Base-by-base conservation (phyloP, 2,888 invertebrate species). In the Hydropsyche betteni region DNA sequence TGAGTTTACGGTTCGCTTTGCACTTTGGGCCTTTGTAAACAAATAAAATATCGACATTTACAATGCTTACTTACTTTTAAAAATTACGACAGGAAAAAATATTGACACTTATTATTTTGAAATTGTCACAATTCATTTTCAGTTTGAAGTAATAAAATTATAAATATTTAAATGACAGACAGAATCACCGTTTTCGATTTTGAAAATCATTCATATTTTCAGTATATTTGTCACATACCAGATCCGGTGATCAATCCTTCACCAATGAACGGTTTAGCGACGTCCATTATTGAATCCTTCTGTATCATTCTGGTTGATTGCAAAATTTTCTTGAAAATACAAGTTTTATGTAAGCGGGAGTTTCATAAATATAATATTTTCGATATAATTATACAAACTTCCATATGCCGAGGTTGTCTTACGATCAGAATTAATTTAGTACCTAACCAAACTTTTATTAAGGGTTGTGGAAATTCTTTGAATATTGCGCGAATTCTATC, bases 181-280 rank as follows among this genome's bases (percentile, higher is more conserved):
- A 24, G 2, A 24, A 24, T 24, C 24, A 24, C 24, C 24, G 2
- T 24, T 24, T 2, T 24, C 24, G 24, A 24, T 24, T 24, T 24
- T 24, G 24, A 24, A 24, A 24, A 24, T 24, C 2, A 24, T 24
- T 24, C 24, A 24, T 24, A 24, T 24, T 24, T 24, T 24, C 24
- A 24, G 24, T 24, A 24, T 44, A 44, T 44, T 44, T 44, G 6
- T 44, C 44, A 10, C 44, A 8, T 68, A 76, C 76, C 76, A 6
- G 53, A 55, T 68, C 76, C 76, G 0, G 72, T 76, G 24, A 76
- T 76, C 34, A 76, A 73, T 12, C 76, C 76, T 12, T 76, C 73
- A n/a, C 76, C 76, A 16, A 76, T 55, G 68, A 68, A 76, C 5
- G 76, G 76, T 33, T 73, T 72, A 4, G 68, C 52, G 14, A 73